Conservation (phyloP, 2,113 vertebrate species). For the Oxyura jamaicensis region DNA sequence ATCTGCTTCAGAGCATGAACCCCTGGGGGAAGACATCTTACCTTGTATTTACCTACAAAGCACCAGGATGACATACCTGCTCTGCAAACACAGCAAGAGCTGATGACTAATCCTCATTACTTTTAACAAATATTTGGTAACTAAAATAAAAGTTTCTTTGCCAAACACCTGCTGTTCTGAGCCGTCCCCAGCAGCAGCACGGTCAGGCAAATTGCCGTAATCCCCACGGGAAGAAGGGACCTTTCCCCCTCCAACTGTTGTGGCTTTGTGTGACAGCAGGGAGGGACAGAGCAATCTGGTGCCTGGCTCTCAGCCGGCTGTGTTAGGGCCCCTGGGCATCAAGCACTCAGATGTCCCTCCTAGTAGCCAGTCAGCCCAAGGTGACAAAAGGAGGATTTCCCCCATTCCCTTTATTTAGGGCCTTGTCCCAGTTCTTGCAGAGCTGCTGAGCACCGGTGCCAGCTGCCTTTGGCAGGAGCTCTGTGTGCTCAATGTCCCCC, state of each 20-base stretch:
- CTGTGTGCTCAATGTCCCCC: not conserved
- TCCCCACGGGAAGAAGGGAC: not conserved
- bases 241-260: not conserved
- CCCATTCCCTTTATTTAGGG: not conserved
- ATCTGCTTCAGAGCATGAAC: not conserved
- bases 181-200: not conserved
- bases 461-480: not conserved
- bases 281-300: not conserved
- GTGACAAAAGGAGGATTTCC: not conserved
- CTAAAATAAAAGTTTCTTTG: not conserved
- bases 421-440: not conserved
- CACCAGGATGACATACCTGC: rapidly evolving
- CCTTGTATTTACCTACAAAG: not conserved
- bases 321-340: too few relatives aligned
- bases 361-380: not conserved
- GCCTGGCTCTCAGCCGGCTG: not conserved
- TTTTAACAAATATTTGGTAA: slow-evolving; percentile 34
- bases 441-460: too few relatives aligned
- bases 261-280: rapidly evolving
- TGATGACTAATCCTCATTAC: not conserved
- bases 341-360: not conserved
- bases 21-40: not conserved
- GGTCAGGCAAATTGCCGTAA: not conserved
- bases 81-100: not conserved
- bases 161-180: slow-evolving; percentile 11